phyloP scores from a whole-genome alignment of 2,113 vertebrate genomes.

The Apus apus region DNA sequence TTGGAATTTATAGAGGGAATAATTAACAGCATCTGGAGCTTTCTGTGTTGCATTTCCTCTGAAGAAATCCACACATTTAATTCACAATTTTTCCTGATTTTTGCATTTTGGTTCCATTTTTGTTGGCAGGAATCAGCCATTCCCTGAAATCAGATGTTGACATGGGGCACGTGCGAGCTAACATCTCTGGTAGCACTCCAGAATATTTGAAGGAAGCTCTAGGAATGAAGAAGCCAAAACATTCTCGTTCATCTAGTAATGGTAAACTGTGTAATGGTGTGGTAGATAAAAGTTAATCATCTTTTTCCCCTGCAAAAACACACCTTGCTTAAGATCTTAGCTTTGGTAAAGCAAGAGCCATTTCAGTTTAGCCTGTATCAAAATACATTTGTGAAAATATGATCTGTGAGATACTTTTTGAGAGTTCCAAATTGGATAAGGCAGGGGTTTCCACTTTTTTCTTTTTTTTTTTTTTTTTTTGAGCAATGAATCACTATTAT shows the following conservation, averaged over 20 bases:
- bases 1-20: background rate
- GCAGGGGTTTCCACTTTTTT: slow-evolving; percentile 2
- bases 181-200: slow-evolving; percentile 55
- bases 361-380: background rate
- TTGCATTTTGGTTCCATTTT: background rate
- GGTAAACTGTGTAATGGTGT: slow-evolving; percentile 61
- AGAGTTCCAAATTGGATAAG: slow-evolving; percentile 3
- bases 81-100: background rate
- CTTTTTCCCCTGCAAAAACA: background rate
- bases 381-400: background rate
- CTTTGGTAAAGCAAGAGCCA: background rate
- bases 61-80: background rate
- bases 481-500: slow-evolving; percentile 33
- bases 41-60: background rate
- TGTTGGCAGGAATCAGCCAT: slow-evolving; percentile 66
- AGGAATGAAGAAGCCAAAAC: slow-evolving; percentile 79
- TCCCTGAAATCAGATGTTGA: slow-evolving; percentile 69
- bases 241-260: slow-evolving; percentile 75
- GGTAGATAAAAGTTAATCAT: background rate
- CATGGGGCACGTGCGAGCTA: background rate
- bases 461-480: too few relatives aligned
- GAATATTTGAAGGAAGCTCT: slow-evolving; percentile 84
- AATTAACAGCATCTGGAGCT: slow-evolving; percentile 42
- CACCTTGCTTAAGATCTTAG: background rate
- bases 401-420: background rate